Evolutionary conservation across 2,888 invertebrate species (phyloP), one percentile per base, ranked within the genome.

Genomic region (Lasioglossum leucozonium): DNA sequence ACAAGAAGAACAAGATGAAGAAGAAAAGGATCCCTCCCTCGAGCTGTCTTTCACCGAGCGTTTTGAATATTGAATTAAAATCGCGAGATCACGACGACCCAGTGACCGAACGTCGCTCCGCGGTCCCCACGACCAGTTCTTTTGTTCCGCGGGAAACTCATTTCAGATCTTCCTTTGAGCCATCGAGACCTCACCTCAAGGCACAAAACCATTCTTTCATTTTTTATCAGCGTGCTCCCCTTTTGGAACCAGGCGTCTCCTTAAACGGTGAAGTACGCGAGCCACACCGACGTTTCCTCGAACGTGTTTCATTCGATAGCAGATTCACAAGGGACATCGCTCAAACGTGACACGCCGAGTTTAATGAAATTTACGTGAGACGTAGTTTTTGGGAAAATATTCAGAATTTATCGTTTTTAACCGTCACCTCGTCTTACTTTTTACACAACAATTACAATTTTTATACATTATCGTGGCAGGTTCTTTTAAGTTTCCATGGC

Each of bases 71-170:
- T 78, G 80, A 75, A 87, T 86, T 81, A 85, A 85, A 73, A 81
- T 80, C 73, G 73, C 26, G 47, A 79, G 76, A 84, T 81, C 80
- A 51, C 84, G 82, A 87, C 62, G 81, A 87, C 79, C 74, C 69
- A 81, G 76, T 86, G 78, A 87, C 87, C 87, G 77, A 67, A 73
- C 76, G 62, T 55, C 44, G 74, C 75, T 72, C 75, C 37, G 37
- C 26, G 44, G 42, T 34, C 34, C 37, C 72, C 74, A 55, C 74
- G 80, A 81, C 58, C 37, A 76, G 16, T n/a, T 55, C 82, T 75
- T 90, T 88, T 85, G 86, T 86, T 85, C 81, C 75, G 34, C 11
- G 77, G 69, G 84, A 86, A 88, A 88, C 78, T 90, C 84, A 86
- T 90, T 90, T 88, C 85, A 75, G 77, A 85, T 82, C 62, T 79